A percentile compares a stretch with the other conserved stretches of the same genome.
Evolutionary conservation across 2,113 vertebrate species (phyloP).

Genomic region (Calidris pugnax): DNA sequence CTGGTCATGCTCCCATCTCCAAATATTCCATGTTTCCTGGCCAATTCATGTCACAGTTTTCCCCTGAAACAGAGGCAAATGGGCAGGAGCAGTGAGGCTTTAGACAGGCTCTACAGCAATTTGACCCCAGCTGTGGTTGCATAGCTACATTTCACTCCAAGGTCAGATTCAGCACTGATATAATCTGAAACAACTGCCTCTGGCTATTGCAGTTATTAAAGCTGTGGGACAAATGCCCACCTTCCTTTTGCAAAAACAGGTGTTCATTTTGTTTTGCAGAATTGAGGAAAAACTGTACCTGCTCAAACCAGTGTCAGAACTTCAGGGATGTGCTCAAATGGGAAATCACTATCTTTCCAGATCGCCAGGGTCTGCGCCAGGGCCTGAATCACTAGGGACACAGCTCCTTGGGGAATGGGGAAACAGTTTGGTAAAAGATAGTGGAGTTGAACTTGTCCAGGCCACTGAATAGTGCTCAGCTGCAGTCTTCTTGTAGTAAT

Average conservation of each 20-base stretch:
- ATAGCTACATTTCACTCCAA: neutral
- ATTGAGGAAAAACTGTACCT: neutral
- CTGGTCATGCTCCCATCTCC: neutral
- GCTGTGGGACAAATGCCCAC: neutral
- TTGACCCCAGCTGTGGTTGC: neutral
- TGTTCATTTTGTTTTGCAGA: neutral
- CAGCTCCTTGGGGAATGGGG: neutral
- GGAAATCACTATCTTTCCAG: neutral
- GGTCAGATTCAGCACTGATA: neutral
- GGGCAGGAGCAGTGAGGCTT: neutral
- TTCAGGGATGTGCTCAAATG: neutral
- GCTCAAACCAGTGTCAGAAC: neutral
- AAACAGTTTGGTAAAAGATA: neutral
- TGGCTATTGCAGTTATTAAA: neutral
- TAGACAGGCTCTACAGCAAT: neutral
- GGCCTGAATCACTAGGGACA: neutral
- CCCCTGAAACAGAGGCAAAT: neutral
- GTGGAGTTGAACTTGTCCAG: neutral
- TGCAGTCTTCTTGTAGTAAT: neutral
- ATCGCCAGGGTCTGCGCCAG: neutral
- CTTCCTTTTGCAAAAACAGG: neutral
- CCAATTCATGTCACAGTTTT: neutral
- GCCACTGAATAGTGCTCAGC: neutral
- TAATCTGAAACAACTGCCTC: neutral
- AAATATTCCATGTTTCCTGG: neutral